These are phyloP conservation scores for Amphipyra berbera DNA, from an alignment of 2,888 invertebrate genomes.

Conservation along the genomic window DNA sequence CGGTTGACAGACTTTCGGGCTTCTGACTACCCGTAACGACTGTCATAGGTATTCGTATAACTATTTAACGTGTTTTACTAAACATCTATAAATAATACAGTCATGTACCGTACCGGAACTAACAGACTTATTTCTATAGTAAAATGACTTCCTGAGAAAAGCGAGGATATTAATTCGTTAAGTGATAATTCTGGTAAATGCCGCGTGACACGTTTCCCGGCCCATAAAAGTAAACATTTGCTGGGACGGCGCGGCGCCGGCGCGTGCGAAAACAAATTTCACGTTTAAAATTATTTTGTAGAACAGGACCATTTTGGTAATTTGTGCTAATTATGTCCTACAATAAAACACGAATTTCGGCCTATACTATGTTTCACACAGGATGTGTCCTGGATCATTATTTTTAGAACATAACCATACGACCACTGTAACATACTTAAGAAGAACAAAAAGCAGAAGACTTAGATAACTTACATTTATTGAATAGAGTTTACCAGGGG, in stretches of 20 bases:
- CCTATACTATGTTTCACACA: background rate
- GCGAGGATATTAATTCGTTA: constrained; percentile 21
- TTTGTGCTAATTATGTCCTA: constrained; percentile 29
- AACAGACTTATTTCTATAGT: constrained; percentile 11
- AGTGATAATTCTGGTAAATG: constrained; percentile 44
- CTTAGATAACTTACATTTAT: background rate
- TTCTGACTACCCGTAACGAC: too few relatives aligned
- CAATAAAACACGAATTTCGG: constrained; percentile 26
- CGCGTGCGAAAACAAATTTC: constrained; percentile 64
- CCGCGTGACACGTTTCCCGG: constrained; percentile 47
- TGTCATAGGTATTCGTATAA: too few relatives aligned
- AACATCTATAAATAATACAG: too few relatives aligned
- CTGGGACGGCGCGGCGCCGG: constrained; percentile 25
- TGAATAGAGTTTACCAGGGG: background rate
- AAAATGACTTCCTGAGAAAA: constrained; percentile 21
- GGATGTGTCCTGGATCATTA: background rate
- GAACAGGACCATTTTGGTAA: constrained; percentile 53
- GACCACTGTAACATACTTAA: background rate
- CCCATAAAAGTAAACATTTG: constrained; percentile 54
- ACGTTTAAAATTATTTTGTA: constrained; percentile 54
- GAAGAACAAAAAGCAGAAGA: background rate
- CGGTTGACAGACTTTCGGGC: too few relatives aligned
- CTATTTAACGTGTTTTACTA: too few relatives aligned
- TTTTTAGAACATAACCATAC: background rate
- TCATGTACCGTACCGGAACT: background rate